A percentile compares a stretch with the other conserved stretches of the same genome.
These are phyloP conservation scores for Ostrea denselamellosa DNA, from an alignment of 1,140 invertebrate species.

Conservation along the genomic window DNA sequence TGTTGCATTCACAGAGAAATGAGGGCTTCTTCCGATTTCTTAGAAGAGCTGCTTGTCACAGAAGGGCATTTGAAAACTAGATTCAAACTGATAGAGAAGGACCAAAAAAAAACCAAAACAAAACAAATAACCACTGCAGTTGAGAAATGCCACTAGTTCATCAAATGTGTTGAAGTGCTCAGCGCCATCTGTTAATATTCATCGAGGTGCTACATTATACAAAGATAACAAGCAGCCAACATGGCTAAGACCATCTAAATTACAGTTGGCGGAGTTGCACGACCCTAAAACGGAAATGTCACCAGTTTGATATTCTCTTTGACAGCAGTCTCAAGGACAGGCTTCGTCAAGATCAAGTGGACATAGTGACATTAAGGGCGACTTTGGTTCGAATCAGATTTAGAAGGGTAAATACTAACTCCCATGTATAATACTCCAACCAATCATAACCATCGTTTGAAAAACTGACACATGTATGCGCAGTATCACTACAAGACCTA, in stretches of 20 bases:
- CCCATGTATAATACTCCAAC: too few relatives aligned
- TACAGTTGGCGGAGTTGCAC: too few relatives aligned
- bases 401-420: too few relatives aligned
- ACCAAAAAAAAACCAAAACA: too few relatives aligned
- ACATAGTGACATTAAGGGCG: neutral
- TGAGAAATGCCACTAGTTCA: conserved; percentile 42
- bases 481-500: too few relatives aligned
- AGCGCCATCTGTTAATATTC: conserved; percentile 58
- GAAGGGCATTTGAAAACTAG: neutral
- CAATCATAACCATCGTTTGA: too few relatives aligned
- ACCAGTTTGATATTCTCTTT: neutral
- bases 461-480: too few relatives aligned
- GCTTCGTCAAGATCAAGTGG: neutral
- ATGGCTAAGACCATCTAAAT: neutral
- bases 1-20: neutral
- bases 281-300: neutral
- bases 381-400: neutral
- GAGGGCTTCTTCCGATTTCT: neutral
- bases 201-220: conserved; percentile 52
- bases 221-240: neutral
- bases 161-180: conserved; percentile 33
- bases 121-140: conserved; percentile 28
- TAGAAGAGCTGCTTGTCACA: conserved; percentile 4
- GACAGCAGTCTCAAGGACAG: neutral
- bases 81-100: neutral